These are phyloP conservation scores for Eriosoma lanigerum DNA, from an alignment of 1,140 invertebrate species.

Conservation along the genomic window DNA sequence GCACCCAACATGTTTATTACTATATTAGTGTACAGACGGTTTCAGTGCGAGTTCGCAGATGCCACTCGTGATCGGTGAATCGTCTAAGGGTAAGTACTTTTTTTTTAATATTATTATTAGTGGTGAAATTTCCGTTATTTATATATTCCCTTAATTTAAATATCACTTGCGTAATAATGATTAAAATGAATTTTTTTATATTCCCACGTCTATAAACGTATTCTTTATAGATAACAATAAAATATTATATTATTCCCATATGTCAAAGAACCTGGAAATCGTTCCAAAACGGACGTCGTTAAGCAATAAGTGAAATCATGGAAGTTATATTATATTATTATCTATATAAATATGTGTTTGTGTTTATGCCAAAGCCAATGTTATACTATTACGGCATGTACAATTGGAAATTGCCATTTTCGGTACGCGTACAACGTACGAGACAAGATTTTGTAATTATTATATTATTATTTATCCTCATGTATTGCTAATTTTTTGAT, in stretches of 20 bases:
- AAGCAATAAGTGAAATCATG: conserved; percentile 47
- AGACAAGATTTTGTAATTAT: conserved; percentile 31
- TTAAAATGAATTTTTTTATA: too few relatives aligned
- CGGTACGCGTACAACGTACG: conserved; percentile 13
- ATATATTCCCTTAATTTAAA: too few relatives aligned
- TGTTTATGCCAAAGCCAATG: neutral
- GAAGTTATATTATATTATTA: neutral
- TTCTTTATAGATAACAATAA: neutral
- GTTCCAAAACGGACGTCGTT: neutral
- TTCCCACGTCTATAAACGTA: too few relatives aligned
- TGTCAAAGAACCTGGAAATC: neutral
- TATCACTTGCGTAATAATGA: too few relatives aligned
- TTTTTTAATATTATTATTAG: neutral
- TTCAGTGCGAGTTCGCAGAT: conserved; percentile 23
- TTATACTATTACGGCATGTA: conserved; percentile 4
- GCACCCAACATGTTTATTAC: conserved; percentile 47
- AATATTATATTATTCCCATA: too few relatives aligned
- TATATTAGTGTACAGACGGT: conserved; percentile 7
- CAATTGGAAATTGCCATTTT: conserved; percentile 42
- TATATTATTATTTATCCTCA: conserved; percentile 11
- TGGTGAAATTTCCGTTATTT: neutral
- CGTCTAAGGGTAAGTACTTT: conserved; percentile 35
- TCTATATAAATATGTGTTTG: neutral
- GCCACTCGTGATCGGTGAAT: neutral
- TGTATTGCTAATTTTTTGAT: too few relatives aligned